Evolutionary conservation across 1,140 invertebrate species (phyloP), one percentile per base, ranked within the genome.

Genomic region (Hesperophylax magnus): DNA sequence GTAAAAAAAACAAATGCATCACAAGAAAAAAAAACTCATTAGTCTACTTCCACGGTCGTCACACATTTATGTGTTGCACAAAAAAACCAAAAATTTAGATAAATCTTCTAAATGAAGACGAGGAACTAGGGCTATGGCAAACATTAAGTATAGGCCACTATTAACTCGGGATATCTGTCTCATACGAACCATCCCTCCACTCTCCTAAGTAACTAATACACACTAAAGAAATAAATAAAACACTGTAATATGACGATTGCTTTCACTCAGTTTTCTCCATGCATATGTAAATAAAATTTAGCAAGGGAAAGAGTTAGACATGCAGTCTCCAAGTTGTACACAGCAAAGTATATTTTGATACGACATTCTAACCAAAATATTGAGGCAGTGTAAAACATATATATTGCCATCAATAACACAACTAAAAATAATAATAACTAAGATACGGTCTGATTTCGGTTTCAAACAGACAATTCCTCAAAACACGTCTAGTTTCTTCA

Each of bases 371-470:
- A 75, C 4, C 34, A 17, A 75, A 75, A 18, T 54, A 31, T 71
- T n/a, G 56, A 58, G 53, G 56, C 72, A 75, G 24, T 75, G 54
- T 58, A 75, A 58, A 75, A 75, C 39, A 47, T 47, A 75, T 75
- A 75, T 75, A 75, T 75, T 75, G 72, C 72, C 72, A n/a, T 75
- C 56, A 3, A 71, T 71, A 72, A 34, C 34, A 72, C 52, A 34
- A 31, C 3, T 39, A 34, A 17, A 54, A 58, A 75, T 14, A 27
- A 75, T 60, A 58, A 34, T 34, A 72, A 34, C 6, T 72, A 72
- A 72, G 53, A 72, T 47, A 67, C 63, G 53, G 72, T 75, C 72
- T 75, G 72, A 75, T 75, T 75, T 75, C 72, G 54, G 72, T 75
- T 75, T 75, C 72, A 34, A 54, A 67, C 47, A 67, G 14, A 67